Evolutionary conservation across 2,888 invertebrate species (phyloP).

Genomic region (Megaustenia siamemsis): DNA sequence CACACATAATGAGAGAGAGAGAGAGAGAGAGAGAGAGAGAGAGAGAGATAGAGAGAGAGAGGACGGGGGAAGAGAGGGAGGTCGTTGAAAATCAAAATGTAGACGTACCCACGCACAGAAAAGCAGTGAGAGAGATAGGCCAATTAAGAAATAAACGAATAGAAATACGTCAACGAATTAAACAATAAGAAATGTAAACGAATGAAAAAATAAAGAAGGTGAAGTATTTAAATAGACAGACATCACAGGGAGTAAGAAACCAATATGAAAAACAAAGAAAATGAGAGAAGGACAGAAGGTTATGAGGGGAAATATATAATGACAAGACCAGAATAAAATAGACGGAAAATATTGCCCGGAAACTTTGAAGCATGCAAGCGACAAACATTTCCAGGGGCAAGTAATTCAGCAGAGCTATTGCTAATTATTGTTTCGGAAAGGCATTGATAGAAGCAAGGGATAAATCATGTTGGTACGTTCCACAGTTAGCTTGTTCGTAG

Average conservation of each 20-base stretch:
- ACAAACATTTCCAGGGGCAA: not conserved
- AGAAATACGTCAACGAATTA: not conserved
- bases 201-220: not conserved
- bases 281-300: not conserved
- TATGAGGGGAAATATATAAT: not conserved
- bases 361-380: not conserved
- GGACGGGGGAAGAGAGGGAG: not conserved
- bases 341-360: not conserved
- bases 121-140: too few species aligned
- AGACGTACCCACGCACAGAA: too few species aligned
- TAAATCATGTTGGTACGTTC: not conserved
- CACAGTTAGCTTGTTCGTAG: not conserved
- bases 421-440: not conserved
- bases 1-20: not conserved
- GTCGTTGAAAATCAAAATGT: not conserved
- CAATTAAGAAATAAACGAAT: too few species aligned
- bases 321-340: not conserved
- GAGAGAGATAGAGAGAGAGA: conserved; percentile 20
- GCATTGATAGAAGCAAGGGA: not conserved
- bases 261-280: not conserved
- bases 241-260: not conserved
- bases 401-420: not conserved
- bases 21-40: conserved; percentile 23
- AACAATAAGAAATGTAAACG: not conserved
- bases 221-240: not conserved